Evolutionary conservation across 2,797 vertebrate genomes (phyloP).

Genomic region (Darevskia mixta): DNA sequence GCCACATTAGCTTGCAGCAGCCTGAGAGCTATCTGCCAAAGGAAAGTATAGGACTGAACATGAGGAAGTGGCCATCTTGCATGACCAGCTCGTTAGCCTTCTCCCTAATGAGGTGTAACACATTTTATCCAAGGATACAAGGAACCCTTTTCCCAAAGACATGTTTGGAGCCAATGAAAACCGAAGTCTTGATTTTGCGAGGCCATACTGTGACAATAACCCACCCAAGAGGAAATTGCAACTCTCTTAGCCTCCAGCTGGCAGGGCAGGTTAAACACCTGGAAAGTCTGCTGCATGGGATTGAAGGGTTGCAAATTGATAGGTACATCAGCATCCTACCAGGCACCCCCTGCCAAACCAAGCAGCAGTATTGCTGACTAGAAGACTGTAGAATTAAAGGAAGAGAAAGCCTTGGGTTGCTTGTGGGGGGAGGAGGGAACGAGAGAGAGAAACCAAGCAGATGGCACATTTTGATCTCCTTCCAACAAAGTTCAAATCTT

Average conservation of each 20-base stretch:
- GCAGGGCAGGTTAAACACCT: slow-evolving; percentile 44
- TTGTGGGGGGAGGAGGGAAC: background rate
- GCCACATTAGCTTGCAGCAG: slow-evolving; percentile 49
- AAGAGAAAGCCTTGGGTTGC: background rate
- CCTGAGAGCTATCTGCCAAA: slow-evolving; percentile 35
- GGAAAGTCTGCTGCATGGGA: slow-evolving; percentile 26
- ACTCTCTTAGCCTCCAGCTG: slow-evolving; percentile 39
- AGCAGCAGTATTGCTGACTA: background rate
- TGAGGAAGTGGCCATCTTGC: slow-evolving; percentile 11
- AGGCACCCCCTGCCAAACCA: background rate
- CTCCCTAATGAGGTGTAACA: slow-evolving; percentile 60
- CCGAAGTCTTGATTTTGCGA: slow-evolving; percentile 24
- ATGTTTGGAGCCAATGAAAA: slow-evolving; percentile 37
- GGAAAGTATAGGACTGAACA: slow-evolving; percentile 34
- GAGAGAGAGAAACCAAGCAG: background rate
- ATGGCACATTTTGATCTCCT: background rate
- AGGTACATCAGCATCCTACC: slow-evolving; percentile 4
- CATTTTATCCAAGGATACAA: slow-evolving; percentile 38
- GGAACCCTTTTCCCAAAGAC: slow-evolving; percentile 24
- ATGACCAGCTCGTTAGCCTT: slow-evolving; percentile 41
- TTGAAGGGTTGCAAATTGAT: slow-evolving; percentile 18
- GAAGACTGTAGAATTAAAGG: background rate
- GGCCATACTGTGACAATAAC: slow-evolving; percentile 26
- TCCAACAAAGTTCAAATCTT: background rate
- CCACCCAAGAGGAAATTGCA: slow-evolving; percentile 30